Evolutionary conservation across 2,113 vertebrate species (phyloP), one percentile per base, ranked within the genome.

Genomic region (Prolemur simus): DNA sequence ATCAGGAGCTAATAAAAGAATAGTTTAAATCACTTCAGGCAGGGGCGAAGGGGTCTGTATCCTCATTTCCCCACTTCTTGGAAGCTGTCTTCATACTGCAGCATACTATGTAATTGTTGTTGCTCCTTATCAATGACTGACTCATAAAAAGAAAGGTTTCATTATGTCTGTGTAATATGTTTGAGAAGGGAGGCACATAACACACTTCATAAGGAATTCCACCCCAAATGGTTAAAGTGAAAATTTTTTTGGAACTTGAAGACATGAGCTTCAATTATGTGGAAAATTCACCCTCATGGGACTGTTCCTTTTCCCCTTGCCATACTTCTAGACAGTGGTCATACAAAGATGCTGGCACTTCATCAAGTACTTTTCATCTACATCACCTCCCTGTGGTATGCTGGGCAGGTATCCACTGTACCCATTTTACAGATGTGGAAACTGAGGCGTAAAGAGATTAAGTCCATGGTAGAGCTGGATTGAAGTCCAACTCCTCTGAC

Each of bases 111-210:
- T 20, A 63, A 52, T 12, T 76, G 64, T 10, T 63, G 21, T 8
- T 94, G 37, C 20, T 87, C 39, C 34, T 83, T 80, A 63, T 64
- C 49, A 91, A 76, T 39, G 49, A 85, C 4, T 80, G 58, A 63
- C 71, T 66, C 58, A 89, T 80, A 63, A 60, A 89, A 87, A 90
- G 20, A 85, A 95, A 95, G 12, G 23, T 92, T 83, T 89, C 13
- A 23, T n/a, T 81, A 73, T 64, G 29, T 32, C 15, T 42, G 2
- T 39, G 49, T 42, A 37, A 58, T 1, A 37, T 71, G 34, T 49
- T 86, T 83, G 74, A 86, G 73, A 94, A 96, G 54, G 23, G 5
- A 82, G 25, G 45, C 52, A 52, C 27, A 8, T 34, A 83, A 91
- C 37, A n/a, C 5, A 76, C 11, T 47, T 64, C 14, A 13, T 86